Evolutionary conservation across 2,113 vertebrate species (phyloP), one percentile per base, ranked within the genome.

Genomic region (Alexandromys fortis): DNA sequence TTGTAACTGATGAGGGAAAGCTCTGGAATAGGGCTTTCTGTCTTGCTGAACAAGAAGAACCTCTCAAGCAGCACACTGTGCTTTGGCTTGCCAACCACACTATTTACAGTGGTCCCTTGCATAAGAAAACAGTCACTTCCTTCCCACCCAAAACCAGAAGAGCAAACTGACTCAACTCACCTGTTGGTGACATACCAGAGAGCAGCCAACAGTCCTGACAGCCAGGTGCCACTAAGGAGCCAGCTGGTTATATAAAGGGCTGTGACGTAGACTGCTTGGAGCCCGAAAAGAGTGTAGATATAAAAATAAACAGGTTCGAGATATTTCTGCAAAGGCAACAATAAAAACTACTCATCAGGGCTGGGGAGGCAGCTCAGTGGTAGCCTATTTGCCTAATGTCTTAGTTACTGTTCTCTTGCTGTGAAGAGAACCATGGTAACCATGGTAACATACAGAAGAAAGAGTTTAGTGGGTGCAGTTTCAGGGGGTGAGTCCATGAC

Each of bases 261-360:
- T 38, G 99, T 98, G 97, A 99, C 99, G 92, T 99, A 99, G 95
- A 99, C 97, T 2, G 99, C 99, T 97, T 99, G 99, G 95, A 99
- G 99, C 78, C 99, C 99, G 98, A 99, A 99, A 94, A 99, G 99
- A 38, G 99, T 99, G 98, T 99, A 99, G 97, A 99, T 99, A 98
- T 99, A 99, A 99, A 99, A 99, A 98, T 99, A 99, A 96, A 99
- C 98, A 1, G 99, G 99, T 97, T 99, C 99, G 98, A 99, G 98
- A 94, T 99, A 99, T 5, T 98, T 98, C 99, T 99, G 98, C 94
- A 95, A 98, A 97, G 96, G 92, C 65, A 97, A 96, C 17, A 70
- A 93, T 1, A 55, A 81, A 63, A 76, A 42, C 65, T 3, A 24
- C 19, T 19, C 67, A 68, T 68, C 30, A 68, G 67, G 67, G 67